Evolutionary conservation across 2,888 invertebrate species (phyloP), one percentile per base, ranked within the genome.

Genomic region (Phaonia tiefii): DNA sequence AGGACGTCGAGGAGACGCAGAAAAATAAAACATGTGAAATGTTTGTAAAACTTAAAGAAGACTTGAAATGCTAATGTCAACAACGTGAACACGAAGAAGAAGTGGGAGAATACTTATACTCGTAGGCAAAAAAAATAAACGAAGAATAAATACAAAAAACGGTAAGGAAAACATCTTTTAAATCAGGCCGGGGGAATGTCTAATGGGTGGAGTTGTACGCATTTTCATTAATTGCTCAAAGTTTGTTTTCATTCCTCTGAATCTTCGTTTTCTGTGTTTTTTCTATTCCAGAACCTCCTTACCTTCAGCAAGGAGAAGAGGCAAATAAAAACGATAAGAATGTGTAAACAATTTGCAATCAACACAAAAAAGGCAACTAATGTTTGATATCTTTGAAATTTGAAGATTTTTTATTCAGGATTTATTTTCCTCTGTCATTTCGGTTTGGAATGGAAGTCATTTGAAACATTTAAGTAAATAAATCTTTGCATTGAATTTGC

Each of bases 31-130:
- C 31, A 42, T 42, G 20, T 37, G 42, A 65, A 65, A 69, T 74
- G n/a, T 77, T 77, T 31, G 37, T 65, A 49, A 71, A 69, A 76
- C 69, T 58, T 76, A 42, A 58, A 58, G 70, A 70, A 20, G 51
- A 70, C 73, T 74, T 70, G 63, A 80, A 66, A 76, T 73, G 70
- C 70, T 49, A 76, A 76, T 76, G 80, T 76, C 80, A 76, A 74
- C 76, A 74, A 76, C 49, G 71, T 60, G 60, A 69, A 26, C n/a
- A 44, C 60, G n/a, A n/a, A 37, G 39, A n/a, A 37, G 39, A 67
- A 71, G 49, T 11, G 46, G 2, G 51, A 44, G 54, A 25, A 22
- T 31, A 31, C 8, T 31, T 31, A 31, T 31, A 31, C 8, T 31
- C 8, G 8, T 31, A 60, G 31, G 42, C 15, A 7, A 60, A 31